A percentile compares a stretch with the other conserved stretches of the same genome.
phyloP scores from a whole-genome alignment of 2,797 vertebrate genomes.

The Avahi laniger region DNA sequence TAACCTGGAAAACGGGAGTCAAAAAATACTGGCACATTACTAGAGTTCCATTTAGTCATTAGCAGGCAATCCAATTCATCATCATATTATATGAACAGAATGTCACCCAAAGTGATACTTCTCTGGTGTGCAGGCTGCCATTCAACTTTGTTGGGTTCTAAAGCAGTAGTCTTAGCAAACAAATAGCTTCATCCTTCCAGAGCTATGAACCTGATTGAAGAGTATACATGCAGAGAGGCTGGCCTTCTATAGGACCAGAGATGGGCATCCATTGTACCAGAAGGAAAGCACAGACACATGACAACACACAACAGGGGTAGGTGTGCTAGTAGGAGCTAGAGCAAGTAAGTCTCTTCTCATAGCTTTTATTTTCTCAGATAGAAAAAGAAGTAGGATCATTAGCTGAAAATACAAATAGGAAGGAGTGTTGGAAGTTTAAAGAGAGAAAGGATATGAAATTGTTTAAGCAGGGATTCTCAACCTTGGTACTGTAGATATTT shows the following conservation, averaged over 20 bases:
- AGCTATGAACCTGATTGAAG: neutral
- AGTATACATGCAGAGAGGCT: neutral
- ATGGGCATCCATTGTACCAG: neutral
- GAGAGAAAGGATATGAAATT: neutral
- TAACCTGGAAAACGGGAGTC: neutral
- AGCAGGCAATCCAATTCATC: no score
- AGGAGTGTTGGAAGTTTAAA: neutral
- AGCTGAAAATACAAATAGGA: neutral
- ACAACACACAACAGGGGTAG: fast-evolving
- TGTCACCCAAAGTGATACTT: neutral
- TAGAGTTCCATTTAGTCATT: neutral
- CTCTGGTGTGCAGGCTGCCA: neutral
- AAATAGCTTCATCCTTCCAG: neutral
- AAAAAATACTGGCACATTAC: neutral
- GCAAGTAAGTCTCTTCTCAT: neutral
- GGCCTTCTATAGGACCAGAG: neutral
- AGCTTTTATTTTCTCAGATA: neutral
- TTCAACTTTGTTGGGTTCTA: neutral
- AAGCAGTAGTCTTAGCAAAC: neutral
- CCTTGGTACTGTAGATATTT: neutral
- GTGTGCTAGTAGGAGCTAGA: neutral
- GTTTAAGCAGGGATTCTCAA: neutral
- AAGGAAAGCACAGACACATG: neutral
- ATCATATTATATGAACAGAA: neutral
- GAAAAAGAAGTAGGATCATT: neutral